Evolutionary conservation across 2,888 invertebrate species (phyloP).

Genomic region (Bombylius discolor): DNA sequence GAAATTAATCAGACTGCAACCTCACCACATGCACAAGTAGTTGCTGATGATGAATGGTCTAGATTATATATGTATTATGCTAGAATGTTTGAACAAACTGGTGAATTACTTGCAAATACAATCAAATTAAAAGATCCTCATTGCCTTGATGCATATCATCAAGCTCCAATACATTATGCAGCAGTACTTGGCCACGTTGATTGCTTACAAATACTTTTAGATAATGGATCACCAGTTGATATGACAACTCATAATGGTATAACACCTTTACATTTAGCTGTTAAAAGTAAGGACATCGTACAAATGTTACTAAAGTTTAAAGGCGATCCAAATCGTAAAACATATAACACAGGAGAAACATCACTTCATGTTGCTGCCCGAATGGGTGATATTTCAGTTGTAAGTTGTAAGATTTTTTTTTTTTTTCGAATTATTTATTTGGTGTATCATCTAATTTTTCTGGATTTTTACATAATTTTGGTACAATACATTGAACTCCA

Average conservation of each 20-base stretch:
- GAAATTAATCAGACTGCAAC: conserved; percentile 44
- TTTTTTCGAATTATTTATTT: not conserved
- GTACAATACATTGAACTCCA: conserved; percentile 3
- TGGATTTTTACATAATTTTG: not conserved
- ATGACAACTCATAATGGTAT: conserved; percentile 50
- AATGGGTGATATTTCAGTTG: conserved; percentile 42
- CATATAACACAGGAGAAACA: conserved; percentile 44
- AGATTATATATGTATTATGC: conserved; percentile 56
- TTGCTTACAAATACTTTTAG: conserved; percentile 46
- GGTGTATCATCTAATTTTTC: too few relatives aligned
- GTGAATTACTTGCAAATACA: conserved; percentile 40
- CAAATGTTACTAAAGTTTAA: conserved; percentile 43
- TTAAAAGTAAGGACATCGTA: conserved; percentile 45
- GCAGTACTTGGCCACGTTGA: conserved; percentile 51
- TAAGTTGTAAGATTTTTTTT: conserved; percentile 20
- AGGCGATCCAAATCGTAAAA: conserved; percentile 46
- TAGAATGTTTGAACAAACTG: conserved; percentile 55
- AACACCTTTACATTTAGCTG: conserved; percentile 56
- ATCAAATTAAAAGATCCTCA: conserved; percentile 31
- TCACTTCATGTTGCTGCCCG: conserved; percentile 50
- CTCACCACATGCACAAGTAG: conserved; percentile 20
- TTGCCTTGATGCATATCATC: conserved; percentile 25
- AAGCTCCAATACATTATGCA: conserved; percentile 62
- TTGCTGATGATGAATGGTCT: conserved; percentile 42
- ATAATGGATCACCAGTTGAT: conserved; percentile 49